phyloP scores from a whole-genome alignment of 2,888 invertebrate species.

The Aricia artaxerxes region DNA sequence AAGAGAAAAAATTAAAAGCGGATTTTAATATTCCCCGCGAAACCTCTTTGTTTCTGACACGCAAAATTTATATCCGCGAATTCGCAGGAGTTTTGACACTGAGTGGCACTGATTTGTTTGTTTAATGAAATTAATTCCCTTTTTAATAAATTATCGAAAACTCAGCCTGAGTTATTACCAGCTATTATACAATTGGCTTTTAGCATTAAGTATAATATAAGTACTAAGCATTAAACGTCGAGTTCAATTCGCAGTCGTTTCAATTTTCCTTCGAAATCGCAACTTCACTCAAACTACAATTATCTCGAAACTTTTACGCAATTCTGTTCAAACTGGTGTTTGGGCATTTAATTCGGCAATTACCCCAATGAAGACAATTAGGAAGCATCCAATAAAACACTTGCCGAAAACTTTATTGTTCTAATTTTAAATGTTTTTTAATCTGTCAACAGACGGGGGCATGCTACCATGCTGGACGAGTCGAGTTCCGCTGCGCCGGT shows the following conservation, averaged over 20 bases:
- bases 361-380: slow-evolving; percentile 16
- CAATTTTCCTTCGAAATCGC: background rate
- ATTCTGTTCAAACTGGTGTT: background rate
- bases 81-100: background rate
- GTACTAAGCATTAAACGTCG: background rate
- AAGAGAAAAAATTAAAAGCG: slow-evolving; percentile 8
- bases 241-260: background rate
- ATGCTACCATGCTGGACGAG: slow-evolving; percentile 66
- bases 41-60: slow-evolving; percentile 25
- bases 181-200: background rate
- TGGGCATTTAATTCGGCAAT: background rate
- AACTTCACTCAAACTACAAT: background rate
- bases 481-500: slow-evolving; percentile 54
- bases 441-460: slow-evolving; percentile 36
- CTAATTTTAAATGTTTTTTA: background rate
- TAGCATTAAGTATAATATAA: background rate
- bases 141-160: background rate
- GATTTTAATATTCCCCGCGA: background rate
- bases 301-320: slow-evolving; percentile 6
- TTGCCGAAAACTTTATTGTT: background rate
- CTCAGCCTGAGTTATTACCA: background rate
- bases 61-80: slow-evolving; percentile 10
- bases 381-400: slow-evolving; percentile 22
- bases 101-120: background rate
- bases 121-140: background rate